Base-by-base conservation (phyloP, 2,113 vertebrate species). In the Toxotes jaculatrix region DNA sequence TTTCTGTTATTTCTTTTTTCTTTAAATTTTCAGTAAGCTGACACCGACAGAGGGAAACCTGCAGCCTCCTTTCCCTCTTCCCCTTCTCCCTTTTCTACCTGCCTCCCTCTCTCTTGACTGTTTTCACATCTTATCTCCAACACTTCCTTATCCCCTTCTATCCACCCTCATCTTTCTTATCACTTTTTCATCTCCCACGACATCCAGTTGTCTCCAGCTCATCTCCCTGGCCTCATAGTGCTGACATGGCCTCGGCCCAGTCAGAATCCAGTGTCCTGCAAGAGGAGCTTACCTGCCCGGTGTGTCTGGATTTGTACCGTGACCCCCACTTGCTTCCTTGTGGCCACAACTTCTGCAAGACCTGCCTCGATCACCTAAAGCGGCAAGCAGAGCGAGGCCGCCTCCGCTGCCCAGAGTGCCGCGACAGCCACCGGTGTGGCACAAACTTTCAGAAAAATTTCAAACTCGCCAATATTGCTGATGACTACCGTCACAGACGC, bases 281-380 rank as follows among this genome's bases (percentile, higher is more conserved):
- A 14, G 93, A 94, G 40, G 95, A 96, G 89, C 93, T 96, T 70
- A 96, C 93, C 7, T 96, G 95, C 60, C 91, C 95, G 0, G 93
- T 96, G 70, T 96, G 95, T 69, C 77, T 95, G 81, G 93, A 96
- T 21, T 34, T 95, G 34, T 96, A 94, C 84, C 89, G 88, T 0
- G 94, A 95, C 55, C 95, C 95, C 0, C 87, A 91, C 83, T 53
- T 95, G 72, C 91, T 95, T 31, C 92, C 93, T 0, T 95, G 94
- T 0, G 94, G 95, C 1, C 95, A 96, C 89, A 95, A 92, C 90
- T 94, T 95, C 87, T 96, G 95, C 42, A 90, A 94, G 64, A 51
- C n/a, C 7, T 96, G 95, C 79, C 89, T 96, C 4, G 82, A 88
- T 36, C 84, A 89, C 14, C 75, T 95, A 2, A 91, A 88, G 68